These are phyloP conservation scores for Ypsolopha sequella DNA, from an alignment of 2,888 invertebrate genomes.

Conservation along the genomic window DNA sequence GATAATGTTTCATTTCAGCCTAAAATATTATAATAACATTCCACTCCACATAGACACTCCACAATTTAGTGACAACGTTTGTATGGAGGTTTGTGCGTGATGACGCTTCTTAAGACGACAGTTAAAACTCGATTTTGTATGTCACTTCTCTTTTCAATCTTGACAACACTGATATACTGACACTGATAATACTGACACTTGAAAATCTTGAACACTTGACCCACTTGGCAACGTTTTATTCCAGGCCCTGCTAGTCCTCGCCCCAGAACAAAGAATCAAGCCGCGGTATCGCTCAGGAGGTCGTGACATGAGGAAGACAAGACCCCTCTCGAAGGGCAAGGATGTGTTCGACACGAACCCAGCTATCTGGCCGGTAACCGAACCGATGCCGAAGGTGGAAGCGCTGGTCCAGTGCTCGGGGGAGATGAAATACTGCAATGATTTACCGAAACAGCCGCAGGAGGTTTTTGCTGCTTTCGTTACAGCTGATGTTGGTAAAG, in stretches of 20 bases:
- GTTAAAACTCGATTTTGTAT: too few species aligned
- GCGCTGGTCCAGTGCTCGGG: slow-evolving; percentile 43
- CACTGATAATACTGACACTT: not conserved
- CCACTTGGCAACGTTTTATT: slow-evolving; percentile 3
- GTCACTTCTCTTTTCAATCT: not conserved
- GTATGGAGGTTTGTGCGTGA: too few species aligned
- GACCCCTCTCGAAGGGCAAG: slow-evolving; percentile 72
- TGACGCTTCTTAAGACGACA: too few species aligned
- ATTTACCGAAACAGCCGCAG: slow-evolving; percentile 65
- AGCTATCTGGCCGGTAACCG: slow-evolving; percentile 73
- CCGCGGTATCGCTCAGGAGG: slow-evolving; percentile 63
- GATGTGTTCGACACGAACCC: slow-evolving; percentile 75
- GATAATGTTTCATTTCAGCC: too few species aligned
- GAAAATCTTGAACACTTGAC: not conserved
- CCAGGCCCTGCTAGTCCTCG: slow-evolving; percentile 65
- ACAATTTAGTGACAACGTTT: too few species aligned
- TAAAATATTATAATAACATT: too few species aligned
- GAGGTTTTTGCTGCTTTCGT: slow-evolving; percentile 79
- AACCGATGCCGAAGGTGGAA: slow-evolving; percentile 76
- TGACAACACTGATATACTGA: not conserved
- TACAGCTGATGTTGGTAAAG: slow-evolving; percentile 59
- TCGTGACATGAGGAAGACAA: slow-evolving; percentile 45
- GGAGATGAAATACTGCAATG: slow-evolving; percentile 76
- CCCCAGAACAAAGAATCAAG: slow-evolving; percentile 50
- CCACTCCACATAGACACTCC: too few species aligned